These are phyloP conservation scores for Incurvaria masculella DNA, from an alignment of 2,888 invertebrate species.

Conservation along the genomic window DNA sequence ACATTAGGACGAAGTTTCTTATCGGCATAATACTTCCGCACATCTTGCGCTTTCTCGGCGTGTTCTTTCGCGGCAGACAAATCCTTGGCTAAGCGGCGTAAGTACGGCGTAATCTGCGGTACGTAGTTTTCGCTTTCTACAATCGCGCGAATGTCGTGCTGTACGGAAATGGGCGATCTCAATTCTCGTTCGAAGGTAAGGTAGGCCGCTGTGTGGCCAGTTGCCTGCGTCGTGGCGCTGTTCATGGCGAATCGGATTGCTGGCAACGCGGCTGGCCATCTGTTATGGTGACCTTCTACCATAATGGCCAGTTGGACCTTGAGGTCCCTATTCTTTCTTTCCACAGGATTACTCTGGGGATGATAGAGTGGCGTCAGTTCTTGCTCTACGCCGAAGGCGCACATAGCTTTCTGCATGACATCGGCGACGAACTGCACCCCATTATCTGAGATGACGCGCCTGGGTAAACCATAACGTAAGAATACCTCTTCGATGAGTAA, in stretches of 20 bases:
- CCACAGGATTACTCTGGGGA: slow-evolving; percentile 23
- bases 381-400: slow-evolving; percentile 19
- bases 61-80: not conserved
- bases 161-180: slow-evolving; percentile 5
- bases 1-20: not conserved
- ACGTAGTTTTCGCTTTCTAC: not conserved
- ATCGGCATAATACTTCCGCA: not conserved
- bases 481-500: slow-evolving; percentile 23
- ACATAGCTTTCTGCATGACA: slow-evolving; percentile 23
- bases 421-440: slow-evolving; percentile 24
- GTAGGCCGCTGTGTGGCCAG: slow-evolving; percentile 11
- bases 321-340: slow-evolving; percentile 19
- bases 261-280: slow-evolving; percentile 10
- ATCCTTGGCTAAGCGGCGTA: not conserved
- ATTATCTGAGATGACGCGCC: slow-evolving; percentile 26
- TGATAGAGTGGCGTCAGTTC: slow-evolving; percentile 22
- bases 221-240: slow-evolving; percentile 2
- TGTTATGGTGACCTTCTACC: slow-evolving; percentile 6
- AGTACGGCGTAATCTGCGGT: not conserved
- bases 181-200: slow-evolving; percentile 15
- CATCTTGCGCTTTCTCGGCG: not conserved
- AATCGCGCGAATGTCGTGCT: not conserved
- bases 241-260: slow-evolving; percentile 14
- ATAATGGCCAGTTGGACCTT: slow-evolving; percentile 16
- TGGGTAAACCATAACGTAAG: slow-evolving; percentile 23